These are phyloP conservation scores for Leptopterna dolabrata DNA, from an alignment of 2,888 invertebrate genomes.

Conservation along the genomic window DNA sequence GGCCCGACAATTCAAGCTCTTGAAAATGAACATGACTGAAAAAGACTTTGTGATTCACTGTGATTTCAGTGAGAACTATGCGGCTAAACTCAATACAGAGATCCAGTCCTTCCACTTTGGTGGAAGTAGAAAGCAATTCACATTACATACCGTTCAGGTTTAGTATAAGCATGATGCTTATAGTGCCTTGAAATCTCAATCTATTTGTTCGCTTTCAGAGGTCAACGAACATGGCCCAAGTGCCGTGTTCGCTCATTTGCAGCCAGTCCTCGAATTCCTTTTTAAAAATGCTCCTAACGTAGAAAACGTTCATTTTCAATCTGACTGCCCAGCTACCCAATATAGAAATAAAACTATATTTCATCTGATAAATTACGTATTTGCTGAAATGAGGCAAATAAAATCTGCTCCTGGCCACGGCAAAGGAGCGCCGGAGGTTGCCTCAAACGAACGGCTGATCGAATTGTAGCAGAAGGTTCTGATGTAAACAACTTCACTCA, in stretches of 20 bases:
- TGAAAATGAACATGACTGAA: not conserved
- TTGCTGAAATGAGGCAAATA: no score
- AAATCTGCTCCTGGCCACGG: no score
- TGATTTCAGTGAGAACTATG: slow-evolving; percentile 29
- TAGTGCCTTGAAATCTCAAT: not conserved
- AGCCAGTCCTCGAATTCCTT: not conserved
- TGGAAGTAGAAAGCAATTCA: slow-evolving; percentile 17
- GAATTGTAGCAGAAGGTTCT: no score
- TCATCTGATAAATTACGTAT: no score
- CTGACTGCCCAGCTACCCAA: not conserved
- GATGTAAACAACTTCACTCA: no score
- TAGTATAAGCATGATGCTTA: not conserved
- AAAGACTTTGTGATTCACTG: slow-evolving; percentile 16
- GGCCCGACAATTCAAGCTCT: not conserved
- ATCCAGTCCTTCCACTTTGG: slow-evolving; percentile 27
- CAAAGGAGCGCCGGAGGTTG: no score
- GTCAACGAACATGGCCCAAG: not conserved
- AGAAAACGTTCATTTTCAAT: not conserved
- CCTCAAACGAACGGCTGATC: no score
- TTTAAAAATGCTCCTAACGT: not conserved
- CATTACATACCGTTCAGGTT: slow-evolving; percentile 24
- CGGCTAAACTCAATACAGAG: not conserved
- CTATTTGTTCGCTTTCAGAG: slow-evolving; percentile 18
- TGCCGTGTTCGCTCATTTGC: not conserved
- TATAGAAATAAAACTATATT: not conserved